Evolutionary conservation across 2,888 invertebrate species (phyloP).

Genomic region (Girardia tigrina): DNA sequence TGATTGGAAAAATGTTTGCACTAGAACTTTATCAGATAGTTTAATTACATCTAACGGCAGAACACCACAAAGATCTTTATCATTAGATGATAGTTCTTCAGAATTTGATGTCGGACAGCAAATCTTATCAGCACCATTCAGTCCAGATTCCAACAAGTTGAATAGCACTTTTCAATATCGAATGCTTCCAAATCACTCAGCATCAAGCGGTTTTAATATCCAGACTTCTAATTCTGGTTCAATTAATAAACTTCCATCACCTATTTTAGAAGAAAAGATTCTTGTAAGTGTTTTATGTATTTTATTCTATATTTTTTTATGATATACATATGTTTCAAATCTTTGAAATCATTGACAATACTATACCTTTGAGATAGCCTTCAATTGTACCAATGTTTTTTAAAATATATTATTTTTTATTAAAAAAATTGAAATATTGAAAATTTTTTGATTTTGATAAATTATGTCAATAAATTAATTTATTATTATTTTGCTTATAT

Average conservation of each 20-base stretch:
- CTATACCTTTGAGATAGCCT: too few species aligned
- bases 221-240: conserved; percentile 36
- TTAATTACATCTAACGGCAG: not conserved
- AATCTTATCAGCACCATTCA: conserved; percentile 21
- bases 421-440: too few species aligned
- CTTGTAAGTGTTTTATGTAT: conserved; percentile 24
- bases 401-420: too few species aligned
- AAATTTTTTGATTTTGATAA: too few species aligned
- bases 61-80: conserved; percentile 19
- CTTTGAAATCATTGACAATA: too few species aligned
- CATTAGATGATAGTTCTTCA: conserved; percentile 19
- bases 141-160: conserved; percentile 24
- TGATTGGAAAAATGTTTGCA: conserved; percentile 23
- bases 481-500: too few species aligned
- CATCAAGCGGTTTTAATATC: conserved; percentile 21
- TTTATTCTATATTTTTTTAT: too few species aligned
- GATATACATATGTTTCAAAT: too few species aligned
- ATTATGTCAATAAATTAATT: too few species aligned
- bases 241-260: conserved; percentile 36
- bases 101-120: conserved; percentile 14
- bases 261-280: conserved; percentile 34
- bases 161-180: not conserved
- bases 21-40: conserved; percentile 3
- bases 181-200: not conserved
- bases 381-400: too few species aligned